phyloP scores from a whole-genome alignment of 2,888 invertebrate genomes.

The Hemaris fuciformis region DNA sequence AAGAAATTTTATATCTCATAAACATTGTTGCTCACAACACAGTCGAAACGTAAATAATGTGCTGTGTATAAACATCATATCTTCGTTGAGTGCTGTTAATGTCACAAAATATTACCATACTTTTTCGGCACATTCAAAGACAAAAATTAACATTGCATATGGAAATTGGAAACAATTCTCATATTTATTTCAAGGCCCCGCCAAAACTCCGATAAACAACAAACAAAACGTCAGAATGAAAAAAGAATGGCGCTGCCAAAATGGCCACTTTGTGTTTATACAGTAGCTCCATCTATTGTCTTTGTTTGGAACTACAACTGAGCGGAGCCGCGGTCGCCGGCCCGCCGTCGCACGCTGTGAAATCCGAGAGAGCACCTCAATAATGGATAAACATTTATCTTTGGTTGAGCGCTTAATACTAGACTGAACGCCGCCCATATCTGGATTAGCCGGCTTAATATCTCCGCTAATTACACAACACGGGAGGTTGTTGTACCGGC shows the following conservation, averaged over 20 bases:
- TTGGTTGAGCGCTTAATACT: constrained; percentile 42
- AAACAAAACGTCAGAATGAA: neutral
- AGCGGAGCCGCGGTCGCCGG: neutral
- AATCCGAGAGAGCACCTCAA: constrained; percentile 44
- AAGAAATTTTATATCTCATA: neutral
- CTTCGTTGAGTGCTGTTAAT: neutral
- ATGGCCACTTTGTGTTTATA: neutral
- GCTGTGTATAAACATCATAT: neutral
- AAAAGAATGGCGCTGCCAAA: constrained; percentile 1
- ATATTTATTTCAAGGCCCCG: constrained; percentile 1
- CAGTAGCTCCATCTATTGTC: neutral
- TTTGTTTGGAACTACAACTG: neutral
- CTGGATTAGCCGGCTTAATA: constrained; percentile 1
- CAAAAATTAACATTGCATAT: neutral
- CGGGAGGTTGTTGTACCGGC: neutral
- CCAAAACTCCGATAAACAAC: neutral
- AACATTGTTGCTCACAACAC: neutral
- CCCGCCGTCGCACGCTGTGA: constrained; percentile 23
- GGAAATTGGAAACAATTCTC: neutral
- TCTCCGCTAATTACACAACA: constrained; percentile 15
- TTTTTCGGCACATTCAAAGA: neutral
- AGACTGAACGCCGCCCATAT: constrained; percentile 39
- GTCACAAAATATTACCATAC: neutral
- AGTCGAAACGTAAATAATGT: neutral
- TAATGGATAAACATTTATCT: constrained; percentile 53